Evolutionary conservation across 2,888 invertebrate species (phyloP), one percentile per base, ranked within the genome.

Genomic region (Galerucella calmariensis): DNA sequence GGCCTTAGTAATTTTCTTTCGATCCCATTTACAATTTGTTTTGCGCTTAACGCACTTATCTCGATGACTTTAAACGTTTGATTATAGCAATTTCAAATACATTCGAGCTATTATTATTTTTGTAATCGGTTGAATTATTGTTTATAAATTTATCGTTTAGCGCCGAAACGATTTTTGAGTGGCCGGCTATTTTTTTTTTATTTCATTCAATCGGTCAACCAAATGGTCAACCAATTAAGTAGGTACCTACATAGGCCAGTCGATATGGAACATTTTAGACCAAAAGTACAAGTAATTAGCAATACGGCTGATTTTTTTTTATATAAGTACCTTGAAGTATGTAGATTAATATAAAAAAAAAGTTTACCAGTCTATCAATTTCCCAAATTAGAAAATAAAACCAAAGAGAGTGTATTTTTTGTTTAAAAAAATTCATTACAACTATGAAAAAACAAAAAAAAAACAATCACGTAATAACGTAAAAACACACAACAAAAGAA

Each of bases 51-150:
- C 84, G 84, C 83, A 82, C 84, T 84, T 85, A 84, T 85, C 85
- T 83, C 85, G 83, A 85, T 84, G 84, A 84, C 82, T 85, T 84
- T 85, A 86, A 85, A 85, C 83, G 84, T 84, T 85, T 86, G 86
- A 87, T 87, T 87, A 87, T 86, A 87, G 87, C 87, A 86, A 87
- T 87, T 86, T 86, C 82, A 82, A 84, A 85, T 87, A 86, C n/a
- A 87, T 87, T 86, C 86, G 84, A 84, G 83, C 85, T 84, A 83
- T 86, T 86, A 86, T 86, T 85, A 85, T n/a, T 27, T 83, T 85
- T 84, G 82, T 84, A 85, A 85, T 85, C 82, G 84, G 81, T 80
- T 81, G 84, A 85, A 85, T 86, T 85, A 84, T 86, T 85, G 85
- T 85, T 86, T 86, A 85, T 86, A 84, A 85, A 86, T 85, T 85